phyloP scores from a whole-genome alignment of 1,140 invertebrate species.

The Cherax quadricarinatus region DNA sequence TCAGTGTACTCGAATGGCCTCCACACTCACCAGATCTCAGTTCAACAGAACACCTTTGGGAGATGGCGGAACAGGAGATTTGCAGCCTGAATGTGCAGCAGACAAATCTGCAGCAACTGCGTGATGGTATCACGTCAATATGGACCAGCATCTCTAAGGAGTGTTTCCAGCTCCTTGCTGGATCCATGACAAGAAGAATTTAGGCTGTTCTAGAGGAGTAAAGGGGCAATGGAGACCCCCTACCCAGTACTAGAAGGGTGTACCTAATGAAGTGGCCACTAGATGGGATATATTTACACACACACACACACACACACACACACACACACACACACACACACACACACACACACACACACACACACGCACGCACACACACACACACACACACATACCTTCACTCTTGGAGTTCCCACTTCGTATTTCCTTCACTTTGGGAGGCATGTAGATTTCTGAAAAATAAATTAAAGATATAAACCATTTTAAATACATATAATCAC shows the following conservation, averaged over 20 bases:
- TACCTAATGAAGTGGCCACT: not conserved
- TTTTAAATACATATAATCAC: too few relatives aligned
- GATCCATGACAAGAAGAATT: too few relatives aligned
- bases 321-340: conserved; percentile 36
- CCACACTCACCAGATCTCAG: too few relatives aligned
- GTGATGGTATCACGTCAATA: too few relatives aligned
- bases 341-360: conserved; percentile 20
- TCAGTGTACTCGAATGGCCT: too few relatives aligned
- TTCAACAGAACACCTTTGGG: too few relatives aligned
- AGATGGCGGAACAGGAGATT: too few relatives aligned
- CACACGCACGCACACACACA: not conserved
- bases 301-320: conserved; percentile 18
- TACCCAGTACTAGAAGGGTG: not conserved
- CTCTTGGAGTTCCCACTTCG: conserved; percentile 40
- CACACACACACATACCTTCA: conserved; percentile 19
- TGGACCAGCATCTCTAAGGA: too few relatives aligned
- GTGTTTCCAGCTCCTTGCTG: too few relatives aligned
- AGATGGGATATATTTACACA: not conserved
- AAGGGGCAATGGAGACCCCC: not conserved
- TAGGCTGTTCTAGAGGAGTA: not conserved
- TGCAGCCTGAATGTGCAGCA: too few relatives aligned
- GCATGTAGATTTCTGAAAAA: conserved; percentile 48
- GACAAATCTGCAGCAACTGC: too few relatives aligned
- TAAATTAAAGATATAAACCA: not conserved
- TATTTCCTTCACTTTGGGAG: conserved; percentile 45